phyloP scores from a whole-genome alignment of 2,113 vertebrate genomes.

The Rousettus leschenaultii region DNA sequence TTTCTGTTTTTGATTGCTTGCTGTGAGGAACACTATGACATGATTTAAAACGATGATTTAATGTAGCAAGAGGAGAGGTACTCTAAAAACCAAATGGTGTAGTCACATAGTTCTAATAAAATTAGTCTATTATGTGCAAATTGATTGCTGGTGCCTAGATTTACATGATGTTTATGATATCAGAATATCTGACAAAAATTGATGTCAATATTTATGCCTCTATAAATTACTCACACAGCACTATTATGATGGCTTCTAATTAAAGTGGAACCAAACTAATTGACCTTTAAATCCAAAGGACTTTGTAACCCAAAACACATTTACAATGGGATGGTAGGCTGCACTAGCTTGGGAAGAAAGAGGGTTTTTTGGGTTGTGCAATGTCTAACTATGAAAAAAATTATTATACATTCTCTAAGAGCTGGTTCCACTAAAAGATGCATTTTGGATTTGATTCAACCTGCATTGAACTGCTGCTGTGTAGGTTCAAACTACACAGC shows the following conservation, averaged over 20 bases:
- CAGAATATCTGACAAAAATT: slow-evolving; percentile 71
- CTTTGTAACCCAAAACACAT: slow-evolving; percentile 23
- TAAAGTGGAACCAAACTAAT: slow-evolving; percentile 62
- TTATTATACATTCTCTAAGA: background rate
- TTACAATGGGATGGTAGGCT: background rate
- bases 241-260: slow-evolving; percentile 71
- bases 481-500: background rate
- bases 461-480: background rate
- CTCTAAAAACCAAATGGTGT: slow-evolving; percentile 32
- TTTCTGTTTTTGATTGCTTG: slow-evolving; percentile 67
- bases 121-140: slow-evolving; percentile 64
- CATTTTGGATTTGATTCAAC: background rate
- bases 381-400: background rate
- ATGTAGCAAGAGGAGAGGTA: slow-evolving; percentile 52
- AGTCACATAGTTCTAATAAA: slow-evolving; percentile 55
- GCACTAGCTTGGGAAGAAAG: too few species aligned
- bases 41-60: slow-evolving; percentile 58
- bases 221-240: slow-evolving; percentile 44
- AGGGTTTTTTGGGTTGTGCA: background rate
- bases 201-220: slow-evolving; percentile 64
- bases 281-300: slow-evolving; percentile 65
- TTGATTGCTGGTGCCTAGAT: slow-evolving; percentile 51
- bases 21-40: background rate
- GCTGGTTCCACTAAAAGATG: background rate
- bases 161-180: slow-evolving; percentile 73